Conservation (phyloP, 1,140 invertebrate species). For the Rhizoglyphus robini region DNA sequence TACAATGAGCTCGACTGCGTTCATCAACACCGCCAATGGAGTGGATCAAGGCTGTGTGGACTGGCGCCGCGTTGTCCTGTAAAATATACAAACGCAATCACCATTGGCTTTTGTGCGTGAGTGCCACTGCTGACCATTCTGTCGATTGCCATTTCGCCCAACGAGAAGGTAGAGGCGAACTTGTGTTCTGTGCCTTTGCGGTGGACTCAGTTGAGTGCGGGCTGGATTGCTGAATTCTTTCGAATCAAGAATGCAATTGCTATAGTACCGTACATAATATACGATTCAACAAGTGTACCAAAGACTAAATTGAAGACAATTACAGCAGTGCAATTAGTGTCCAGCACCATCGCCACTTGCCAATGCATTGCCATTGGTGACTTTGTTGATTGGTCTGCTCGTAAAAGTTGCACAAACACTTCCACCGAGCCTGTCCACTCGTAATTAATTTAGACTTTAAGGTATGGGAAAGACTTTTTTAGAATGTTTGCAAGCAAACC, state of each 20-base stretch:
- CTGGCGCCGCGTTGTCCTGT: conserved; percentile 78
- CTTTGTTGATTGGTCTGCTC: no score
- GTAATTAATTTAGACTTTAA: no score
- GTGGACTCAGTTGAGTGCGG: conserved; percentile 4
- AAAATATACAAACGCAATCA: conserved; percentile 71
- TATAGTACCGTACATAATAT: no score
- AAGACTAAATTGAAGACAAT: no score
- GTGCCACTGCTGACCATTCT: background rate
- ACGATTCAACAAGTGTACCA: no score
- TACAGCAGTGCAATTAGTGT: no score
- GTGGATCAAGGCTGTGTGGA: conserved; percentile 84
- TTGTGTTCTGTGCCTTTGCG: conserved; percentile 16
- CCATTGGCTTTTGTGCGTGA: conserved; percentile 11
- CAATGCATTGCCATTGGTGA: no score
- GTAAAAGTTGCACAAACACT: no score
- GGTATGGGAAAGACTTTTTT: no score
- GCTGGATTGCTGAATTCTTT: conserved; percentile 3
- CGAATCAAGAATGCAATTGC: background rate
- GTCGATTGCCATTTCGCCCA: background rate
- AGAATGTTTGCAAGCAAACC: no score
- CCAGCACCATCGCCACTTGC: no score
- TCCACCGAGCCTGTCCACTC: no score
- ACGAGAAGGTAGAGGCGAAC: conserved; percentile 1
- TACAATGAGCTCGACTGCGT: conserved; percentile 67
- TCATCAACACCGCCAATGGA: conserved; percentile 75